A percentile compares a stretch with the other conserved stretches of the same genome.
These are phyloP conservation scores for Piaya cayana DNA, from an alignment of 2,113 vertebrate species.

Conservation along the genomic window DNA sequence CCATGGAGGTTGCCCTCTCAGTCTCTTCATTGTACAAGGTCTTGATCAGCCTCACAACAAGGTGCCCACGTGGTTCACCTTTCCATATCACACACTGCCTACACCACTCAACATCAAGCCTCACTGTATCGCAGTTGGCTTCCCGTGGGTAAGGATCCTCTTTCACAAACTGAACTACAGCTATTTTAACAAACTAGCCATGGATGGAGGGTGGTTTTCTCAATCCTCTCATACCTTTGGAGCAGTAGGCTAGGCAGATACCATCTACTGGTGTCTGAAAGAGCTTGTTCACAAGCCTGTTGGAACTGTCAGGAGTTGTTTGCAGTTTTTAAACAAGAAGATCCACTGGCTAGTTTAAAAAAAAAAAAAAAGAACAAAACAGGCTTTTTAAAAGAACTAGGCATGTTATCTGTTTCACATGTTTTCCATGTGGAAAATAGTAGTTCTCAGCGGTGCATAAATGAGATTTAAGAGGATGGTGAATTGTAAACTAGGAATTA, in stretches of 20 bases:
- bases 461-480: neutral
- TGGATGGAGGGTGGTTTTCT: neutral
- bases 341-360: neutral
- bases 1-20: neutral
- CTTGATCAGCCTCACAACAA: neutral
- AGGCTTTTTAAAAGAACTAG: neutral
- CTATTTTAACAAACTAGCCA: neutral
- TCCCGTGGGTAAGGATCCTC: neutral
- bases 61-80: neutral
- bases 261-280: neutral
- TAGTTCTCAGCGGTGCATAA: neutral
- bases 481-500: neutral
- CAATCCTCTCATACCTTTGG: neutral
- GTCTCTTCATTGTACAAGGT: neutral
- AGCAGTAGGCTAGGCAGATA: neutral
- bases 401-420: neutral
- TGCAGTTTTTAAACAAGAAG: neutral
- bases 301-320: neutral
- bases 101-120: neutral
- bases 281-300: neutral
- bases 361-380: neutral
- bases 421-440: neutral
- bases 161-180: fast-evolving
- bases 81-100: neutral
- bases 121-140: fast-evolving